Base-by-base conservation (phyloP, 2,888 invertebrate species). In the Gandaritis pyraliata region DNA sequence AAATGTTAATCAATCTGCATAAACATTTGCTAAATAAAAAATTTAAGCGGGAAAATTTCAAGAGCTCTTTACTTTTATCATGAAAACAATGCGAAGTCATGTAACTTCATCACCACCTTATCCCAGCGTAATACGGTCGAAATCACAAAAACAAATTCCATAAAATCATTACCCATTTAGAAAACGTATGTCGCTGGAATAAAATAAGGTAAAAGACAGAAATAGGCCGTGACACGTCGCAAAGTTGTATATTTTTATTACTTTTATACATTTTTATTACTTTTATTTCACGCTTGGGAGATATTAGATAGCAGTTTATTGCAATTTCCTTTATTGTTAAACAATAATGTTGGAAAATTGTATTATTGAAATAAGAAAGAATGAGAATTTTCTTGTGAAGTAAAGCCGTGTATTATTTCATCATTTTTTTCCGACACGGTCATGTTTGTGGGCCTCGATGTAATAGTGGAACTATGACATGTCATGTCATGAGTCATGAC, bases 181-280 rank as follows among this genome's bases (percentile, higher is more conserved):
- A 54, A 43, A 50, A 49, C 13, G 41, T 55, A 36, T 29, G 12
- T 41, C 23, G 13, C n/a, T 8, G 38, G 23, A 50, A 46, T 38
- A 51, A 36, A 51, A 51, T 43, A 54, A 52, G 57, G 57, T 45
- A 50, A 33, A 6, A 48, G 33, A 46, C 46, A 50, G 50, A 12
- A 36, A 52, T 30, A 45, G 59, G 51, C 47, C 47, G 59, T 15
- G 50, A 50, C 75, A 71, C 74, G 72, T 70, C 66, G 36, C 43
- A 46, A 62, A 57, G 49, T 64, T 50, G 54, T 65, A 59, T 65
- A 70, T 72, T 72, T 62, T 68, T 65, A 69, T 68, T 59, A 67
- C 59, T 12, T 33, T 46, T 48, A 67, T 63, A 54, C 39, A 46
- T 58, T 63, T 61, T 70, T 66, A 67, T 67, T 50, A 68, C 60